Evolutionary conservation across 2,113 vertebrate genomes (phyloP).

Genomic region (Cephalopholis sonnerati): DNA sequence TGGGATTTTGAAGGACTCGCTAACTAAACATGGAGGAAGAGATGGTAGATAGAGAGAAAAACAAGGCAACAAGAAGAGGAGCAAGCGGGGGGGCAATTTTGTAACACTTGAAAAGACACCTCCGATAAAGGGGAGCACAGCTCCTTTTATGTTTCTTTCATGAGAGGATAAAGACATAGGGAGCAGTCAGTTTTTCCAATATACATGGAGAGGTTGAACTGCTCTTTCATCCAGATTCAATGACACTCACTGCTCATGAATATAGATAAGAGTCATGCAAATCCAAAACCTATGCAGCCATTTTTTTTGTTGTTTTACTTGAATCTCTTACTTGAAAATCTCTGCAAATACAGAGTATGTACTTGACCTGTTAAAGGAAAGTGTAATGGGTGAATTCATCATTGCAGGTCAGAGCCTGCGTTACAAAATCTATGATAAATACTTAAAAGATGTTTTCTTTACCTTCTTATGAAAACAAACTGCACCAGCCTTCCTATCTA

Average conservation of each 20-base stretch:
- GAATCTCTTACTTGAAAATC: conserved; percentile 8
- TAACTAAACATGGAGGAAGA: conserved; percentile 42
- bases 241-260: conserved; percentile 61
- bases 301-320: conserved; percentile 39
- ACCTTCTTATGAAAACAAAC: background rate
- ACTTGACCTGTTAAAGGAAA: conserved; percentile 9
- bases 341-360: background rate
- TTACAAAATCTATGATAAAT: background rate
- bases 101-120: conserved; percentile 66
- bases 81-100: conserved; percentile 45
- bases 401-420: background rate
- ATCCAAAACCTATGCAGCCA: conserved; percentile 29
- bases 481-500: background rate
- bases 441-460: background rate
- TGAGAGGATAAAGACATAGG: conserved; percentile 67
- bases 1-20: conserved; percentile 48
- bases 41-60: conserved; percentile 29
- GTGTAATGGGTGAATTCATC: background rate
- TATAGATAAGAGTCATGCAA: conserved; percentile 67
- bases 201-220: conserved; percentile 60
- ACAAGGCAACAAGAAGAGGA: conserved; percentile 43
- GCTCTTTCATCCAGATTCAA: conserved; percentile 70
- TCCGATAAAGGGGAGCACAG: conserved; percentile 56
- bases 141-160: conserved; percentile 76
- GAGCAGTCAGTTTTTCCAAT: conserved; percentile 61